A percentile compares a stretch with the other conserved stretches of the same genome.
These are phyloP conservation scores for Cyclophora punctaria DNA, from an alignment of 2,888 invertebrate species.

Conservation along the genomic window DNA sequence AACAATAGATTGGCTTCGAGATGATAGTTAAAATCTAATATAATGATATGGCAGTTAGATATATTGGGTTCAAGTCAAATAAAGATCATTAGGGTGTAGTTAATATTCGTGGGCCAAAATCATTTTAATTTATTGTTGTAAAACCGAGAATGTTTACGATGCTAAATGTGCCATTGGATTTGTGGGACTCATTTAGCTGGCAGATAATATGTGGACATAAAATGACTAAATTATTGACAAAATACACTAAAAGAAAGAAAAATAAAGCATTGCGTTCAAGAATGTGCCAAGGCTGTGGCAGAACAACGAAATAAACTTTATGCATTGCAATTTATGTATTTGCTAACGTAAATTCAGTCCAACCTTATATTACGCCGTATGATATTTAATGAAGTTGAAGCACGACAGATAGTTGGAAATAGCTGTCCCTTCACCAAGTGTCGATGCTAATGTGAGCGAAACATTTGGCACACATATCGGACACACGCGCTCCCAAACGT, in stretches of 20 bases:
- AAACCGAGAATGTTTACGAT: constrained; percentile 1
- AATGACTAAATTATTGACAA: too few species aligned
- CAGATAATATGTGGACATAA: too few species aligned
- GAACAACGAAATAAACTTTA: too few species aligned
- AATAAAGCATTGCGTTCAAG: too few species aligned
- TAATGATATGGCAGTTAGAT: not conserved
- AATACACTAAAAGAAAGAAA: too few species aligned
- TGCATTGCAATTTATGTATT: too few species aligned
- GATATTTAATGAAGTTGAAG: constrained; percentile 3
- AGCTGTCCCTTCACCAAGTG: constrained; percentile 39
- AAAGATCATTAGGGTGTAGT: constrained; percentile 5
- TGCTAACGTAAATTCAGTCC: too few species aligned
- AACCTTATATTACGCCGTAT: too few species aligned
- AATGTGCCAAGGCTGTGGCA: too few species aligned
- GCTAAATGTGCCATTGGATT: too few species aligned
- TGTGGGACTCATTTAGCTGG: constrained; percentile 13
- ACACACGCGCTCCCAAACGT: constrained; percentile 28
- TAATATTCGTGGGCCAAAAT: constrained; percentile 4
- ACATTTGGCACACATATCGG: constrained; percentile 44
- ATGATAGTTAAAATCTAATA: too few species aligned
- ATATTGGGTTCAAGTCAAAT: constrained; percentile 6
- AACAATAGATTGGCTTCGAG: too few species aligned
- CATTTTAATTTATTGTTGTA: constrained; percentile 3
- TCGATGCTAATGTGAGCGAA: constrained; percentile 36
- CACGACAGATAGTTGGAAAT: constrained; percentile 35